Evolutionary conservation across 2,113 vertebrate species (phyloP), one percentile per base, ranked within the genome.

Genomic region (Calyptomena viridis): DNA sequence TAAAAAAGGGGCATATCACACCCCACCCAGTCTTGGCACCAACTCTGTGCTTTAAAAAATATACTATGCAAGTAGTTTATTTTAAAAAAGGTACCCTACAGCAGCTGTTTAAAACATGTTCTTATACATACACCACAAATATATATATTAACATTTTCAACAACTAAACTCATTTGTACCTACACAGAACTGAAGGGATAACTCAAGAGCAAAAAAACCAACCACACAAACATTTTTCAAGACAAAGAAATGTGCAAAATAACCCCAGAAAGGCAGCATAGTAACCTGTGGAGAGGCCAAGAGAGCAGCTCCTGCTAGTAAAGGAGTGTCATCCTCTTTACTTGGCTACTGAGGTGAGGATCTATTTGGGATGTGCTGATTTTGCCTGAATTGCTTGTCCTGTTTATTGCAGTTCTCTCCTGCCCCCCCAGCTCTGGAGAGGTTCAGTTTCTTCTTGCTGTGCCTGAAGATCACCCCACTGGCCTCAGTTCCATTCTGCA

Each of bases 121-220:
- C 88, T 97, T 97, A 96, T 97, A 97, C 47, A 94, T 97, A 98
- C 95, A 98, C 95, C 96, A 97, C 96, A 97, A 94, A 97, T 96
- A 97, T 97, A 98, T 97, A 98, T 98, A 98, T 98, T 97, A 98
- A 98, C 97, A 98, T 97, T 97, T 98, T 97, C 96, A 97, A 98
- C 97, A 97, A 97, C 98, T 97, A 98, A 97, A 98, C 93, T 97
- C 96, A 97, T 97, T 96, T 98, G 98, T 98, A 98, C 98, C 98
- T 98, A 97, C 94, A 97, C 94, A 97, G 95, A 97, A 96, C 95
- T 42, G 93, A 97, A 93, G 42, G 75, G 86, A 76, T 90, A 95
- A 95, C 72, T 95, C 94, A 75, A 95, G 88, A 96, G 95, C 37
- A 87, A 94, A 92, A 52, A 47, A 64, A 56, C 15, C 92, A 95